Base-by-base conservation (phyloP, 2,888 invertebrate species). In the Stenodema calcarata region DNA sequence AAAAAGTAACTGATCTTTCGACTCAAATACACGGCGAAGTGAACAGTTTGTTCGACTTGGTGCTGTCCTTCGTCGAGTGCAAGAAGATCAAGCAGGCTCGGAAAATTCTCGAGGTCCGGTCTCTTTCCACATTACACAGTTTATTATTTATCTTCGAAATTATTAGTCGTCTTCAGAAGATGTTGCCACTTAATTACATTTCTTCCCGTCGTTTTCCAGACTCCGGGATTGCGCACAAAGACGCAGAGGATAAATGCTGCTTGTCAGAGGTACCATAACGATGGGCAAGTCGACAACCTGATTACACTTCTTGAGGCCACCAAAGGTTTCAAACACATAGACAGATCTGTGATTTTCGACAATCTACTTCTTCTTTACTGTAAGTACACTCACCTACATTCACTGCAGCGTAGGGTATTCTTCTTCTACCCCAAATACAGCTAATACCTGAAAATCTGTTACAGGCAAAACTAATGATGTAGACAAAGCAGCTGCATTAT, bases 31-130 rank as follows among this genome's bases (percentile, higher is more conserved):
- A 96, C 88, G 97, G 97, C 3, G 96, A 97, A 92, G 94, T 95
- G 62, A 96, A 96, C 90, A 95, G 96, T 88, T 92, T 97, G 6
- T 95, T 96, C 89, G 96, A 97, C 91, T 92, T 98, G 89, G 96
- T 96, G 4, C 93, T 96, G 75, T 94, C 95, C 0, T 97, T 97
- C 90, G 93, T 97, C 1, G 96, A 97, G 90, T 95, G 95, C 89
- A 96, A 96, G 0, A 93, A 95, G 23, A 91, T 95, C 86, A 92
- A 95, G 30, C 89, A 89, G 78, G 97, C 97, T 0, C 93, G 95
- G 41, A 96, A 95, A 90, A 96, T 97, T 87, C 92, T 97, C 1
- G 95, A 96, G 91, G 93, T 93, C 89, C 6, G 62, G 1, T 62
- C 23, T 4, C 7, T 27, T 27, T 62, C 18, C 0, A 62, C 70